Base-by-base conservation (phyloP, 2,113 vertebrate species). In the Melierax canorus region DNA sequence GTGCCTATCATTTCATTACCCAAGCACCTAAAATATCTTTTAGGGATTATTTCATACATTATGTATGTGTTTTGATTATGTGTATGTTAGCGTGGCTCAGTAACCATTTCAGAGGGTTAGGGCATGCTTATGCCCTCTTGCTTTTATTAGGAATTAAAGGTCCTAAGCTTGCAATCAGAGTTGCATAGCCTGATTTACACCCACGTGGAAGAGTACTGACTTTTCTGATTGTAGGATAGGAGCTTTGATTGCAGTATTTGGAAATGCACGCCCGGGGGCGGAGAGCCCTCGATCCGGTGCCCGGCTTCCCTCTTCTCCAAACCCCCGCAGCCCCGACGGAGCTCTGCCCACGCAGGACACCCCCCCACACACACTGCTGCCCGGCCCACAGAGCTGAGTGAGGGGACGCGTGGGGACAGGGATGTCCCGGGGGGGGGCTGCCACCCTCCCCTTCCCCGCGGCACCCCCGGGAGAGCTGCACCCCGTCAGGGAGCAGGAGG, bases 1-100 rank as follows among this genome's bases (percentile, higher is more conserved):
- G 62, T 96, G 69, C 86, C 86, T 95, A 92, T 95, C 86, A 74
- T 94, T 95, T 94, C 87, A 95, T 95, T 97, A 95, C 89, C 83
- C 69, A 50, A 87, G 84, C 89, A 96, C 89, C 94, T 94, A 91
- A 95, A 97, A 92, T 97, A 91, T 76, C 91, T 96, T 96, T 96
- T 96, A 95, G 95, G 96, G 87, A 88, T 97, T 95, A 92, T 92
- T 95, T 97, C 96, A 96, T 95, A 79, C 92, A 94, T 97, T 91
- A 96, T 96, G 97, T 76, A 96, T 96, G 94, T 96, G 95, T 96
- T 97, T 97, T 97, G 96, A 95, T 97, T 97, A 96, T 92, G 95
- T 95, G 96, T 97, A 96, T 92, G 95, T 95, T 95, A 96, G 84
- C 41, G 55, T 5, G 23, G 77, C 93, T 94, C 62, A 75, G 81